Percentiles rank a stretch among this genome's conserved stretches.
Conservation (phyloP, 2,113 vertebrate species). For the Phodopus roborovskii region DNA sequence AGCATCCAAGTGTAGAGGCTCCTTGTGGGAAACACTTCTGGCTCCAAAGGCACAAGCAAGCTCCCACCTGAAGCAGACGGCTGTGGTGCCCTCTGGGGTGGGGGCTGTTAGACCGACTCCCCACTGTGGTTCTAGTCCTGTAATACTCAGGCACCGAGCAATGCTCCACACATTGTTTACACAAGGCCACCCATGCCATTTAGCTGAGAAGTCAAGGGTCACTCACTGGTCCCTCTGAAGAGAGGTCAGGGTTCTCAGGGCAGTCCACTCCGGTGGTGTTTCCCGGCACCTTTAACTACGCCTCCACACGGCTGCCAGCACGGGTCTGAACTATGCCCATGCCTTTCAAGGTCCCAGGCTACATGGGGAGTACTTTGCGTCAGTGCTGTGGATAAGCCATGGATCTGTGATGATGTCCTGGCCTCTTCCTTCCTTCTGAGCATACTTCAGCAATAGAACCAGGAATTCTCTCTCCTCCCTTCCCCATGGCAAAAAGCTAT, state of each 20-base stretch:
- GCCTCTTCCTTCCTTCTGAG: not conserved
- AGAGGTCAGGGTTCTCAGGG: constrained; percentile 25
- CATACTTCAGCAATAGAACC: not conserved
- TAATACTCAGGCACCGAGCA: not conserved
- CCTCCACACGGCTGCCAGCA: not conserved
- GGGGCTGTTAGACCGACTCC: not conserved
- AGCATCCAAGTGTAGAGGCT: not conserved
- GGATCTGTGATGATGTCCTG: not conserved
- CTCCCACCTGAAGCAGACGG: not conserved
- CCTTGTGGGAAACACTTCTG: not conserved
- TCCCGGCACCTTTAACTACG: not conserved
- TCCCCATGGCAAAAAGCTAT: not conserved
- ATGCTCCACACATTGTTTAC: constrained; percentile 51
- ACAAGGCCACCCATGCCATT: not conserved
- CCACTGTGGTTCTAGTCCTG: not conserved
- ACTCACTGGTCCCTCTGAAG: constrained; percentile 9
- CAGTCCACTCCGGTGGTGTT: not conserved
- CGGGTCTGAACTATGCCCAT: not conserved
- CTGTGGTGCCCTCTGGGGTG: not conserved
- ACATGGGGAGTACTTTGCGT: not conserved
- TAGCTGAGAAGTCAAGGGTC: constrained; percentile 26
- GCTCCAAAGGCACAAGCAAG: not conserved
- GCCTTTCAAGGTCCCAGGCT: not conserved
- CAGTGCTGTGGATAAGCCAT: not conserved
- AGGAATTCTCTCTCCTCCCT: not conserved